A percentile compares a stretch with the other conserved stretches of the same genome.
Conservation (phyloP, 2,113 vertebrate species). For the Eira barbara region DNA sequence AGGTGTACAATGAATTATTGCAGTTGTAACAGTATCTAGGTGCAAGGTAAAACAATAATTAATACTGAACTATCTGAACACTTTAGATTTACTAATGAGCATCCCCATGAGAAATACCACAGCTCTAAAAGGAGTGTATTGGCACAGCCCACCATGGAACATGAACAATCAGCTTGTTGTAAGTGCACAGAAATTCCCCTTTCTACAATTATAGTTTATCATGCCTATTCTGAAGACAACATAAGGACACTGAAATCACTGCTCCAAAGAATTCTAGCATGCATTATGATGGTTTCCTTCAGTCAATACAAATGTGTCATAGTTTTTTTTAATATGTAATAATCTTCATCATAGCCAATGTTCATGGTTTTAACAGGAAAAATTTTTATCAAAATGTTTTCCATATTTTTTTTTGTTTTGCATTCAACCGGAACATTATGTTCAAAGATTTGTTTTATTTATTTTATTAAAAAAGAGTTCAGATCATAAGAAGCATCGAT, state of each 20-base stretch:
- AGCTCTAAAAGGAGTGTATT: slow-evolving; percentile 83
- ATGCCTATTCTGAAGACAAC: slow-evolving; percentile 88
- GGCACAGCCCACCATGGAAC: slow-evolving; percentile 85
- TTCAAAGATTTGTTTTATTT: slow-evolving; percentile 77
- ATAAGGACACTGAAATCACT: slow-evolving; percentile 86
- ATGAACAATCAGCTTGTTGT: slow-evolving; percentile 84
- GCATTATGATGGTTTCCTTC: slow-evolving; percentile 86
- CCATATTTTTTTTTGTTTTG: slow-evolving; percentile 80
- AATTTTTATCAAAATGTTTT: slow-evolving; percentile 87
- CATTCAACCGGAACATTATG: slow-evolving; percentile 80
- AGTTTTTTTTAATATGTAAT: slow-evolving; percentile 64
- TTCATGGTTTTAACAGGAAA: slow-evolving; percentile 83
- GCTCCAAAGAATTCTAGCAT: slow-evolving; percentile 89
- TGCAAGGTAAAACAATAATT: slow-evolving; percentile 83
- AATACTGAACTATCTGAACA: slow-evolving; percentile 82
- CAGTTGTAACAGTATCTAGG: slow-evolving; percentile 88
- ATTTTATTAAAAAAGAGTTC: slow-evolving; percentile 87
- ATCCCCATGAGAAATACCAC: slow-evolving; percentile 82
- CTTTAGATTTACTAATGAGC: slow-evolving; percentile 80
- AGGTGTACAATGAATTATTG: slow-evolving; percentile 87
- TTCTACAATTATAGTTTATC: slow-evolving; percentile 86
- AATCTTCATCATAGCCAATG: slow-evolving; percentile 76
- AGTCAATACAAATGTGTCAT: slow-evolving; percentile 83
- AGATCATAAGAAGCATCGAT: slow-evolving; percentile 86
- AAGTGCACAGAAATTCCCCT: slow-evolving; percentile 85